Conservation (phyloP, 1,140 invertebrate species). For the Hypsibius dujardini region DNA sequence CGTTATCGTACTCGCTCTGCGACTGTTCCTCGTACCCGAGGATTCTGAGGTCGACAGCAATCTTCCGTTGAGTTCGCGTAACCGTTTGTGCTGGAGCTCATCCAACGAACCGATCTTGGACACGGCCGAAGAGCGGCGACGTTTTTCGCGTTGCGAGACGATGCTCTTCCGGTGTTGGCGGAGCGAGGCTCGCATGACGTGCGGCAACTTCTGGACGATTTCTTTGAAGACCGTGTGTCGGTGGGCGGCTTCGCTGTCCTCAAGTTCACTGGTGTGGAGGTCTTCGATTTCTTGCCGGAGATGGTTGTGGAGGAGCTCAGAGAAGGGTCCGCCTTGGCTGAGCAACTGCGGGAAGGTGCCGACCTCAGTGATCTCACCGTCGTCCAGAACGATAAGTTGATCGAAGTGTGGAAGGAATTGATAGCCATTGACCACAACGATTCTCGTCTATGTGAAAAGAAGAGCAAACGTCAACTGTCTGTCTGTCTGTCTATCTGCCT, state of each 20-base stretch:
- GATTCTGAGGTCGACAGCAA: too few relatives aligned
- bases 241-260: neutral
- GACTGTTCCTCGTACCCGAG: too few relatives aligned
- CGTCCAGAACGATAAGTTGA: slow-evolving; percentile 63
- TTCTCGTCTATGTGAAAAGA: slow-evolving; percentile 40
- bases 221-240: neutral
- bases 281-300: slow-evolving; percentile 9
- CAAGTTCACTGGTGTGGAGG: neutral
- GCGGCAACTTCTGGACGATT: neutral
- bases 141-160: neutral
- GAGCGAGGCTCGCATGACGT: neutral
- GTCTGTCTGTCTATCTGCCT: too few relatives aligned
- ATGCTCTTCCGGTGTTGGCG: slow-evolving; percentile 3
- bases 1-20: too few relatives aligned
- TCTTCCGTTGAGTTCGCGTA: too few relatives aligned
- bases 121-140: neutral
- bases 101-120: neutral
- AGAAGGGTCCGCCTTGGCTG: slow-evolving; percentile 28
- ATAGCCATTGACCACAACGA: slow-evolving; percentile 74
- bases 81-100: neutral
- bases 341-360: slow-evolving; percentile 64
- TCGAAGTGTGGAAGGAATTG: slow-evolving; percentile 70
- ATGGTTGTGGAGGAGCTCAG: slow-evolving; percentile 1
- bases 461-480: slow-evolving; percentile 14
- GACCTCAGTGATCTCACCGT: slow-evolving; percentile 61